Evolutionary conservation across 2,888 invertebrate genomes (phyloP).

Genomic region (Zhuqinia jingwanae): DNA sequence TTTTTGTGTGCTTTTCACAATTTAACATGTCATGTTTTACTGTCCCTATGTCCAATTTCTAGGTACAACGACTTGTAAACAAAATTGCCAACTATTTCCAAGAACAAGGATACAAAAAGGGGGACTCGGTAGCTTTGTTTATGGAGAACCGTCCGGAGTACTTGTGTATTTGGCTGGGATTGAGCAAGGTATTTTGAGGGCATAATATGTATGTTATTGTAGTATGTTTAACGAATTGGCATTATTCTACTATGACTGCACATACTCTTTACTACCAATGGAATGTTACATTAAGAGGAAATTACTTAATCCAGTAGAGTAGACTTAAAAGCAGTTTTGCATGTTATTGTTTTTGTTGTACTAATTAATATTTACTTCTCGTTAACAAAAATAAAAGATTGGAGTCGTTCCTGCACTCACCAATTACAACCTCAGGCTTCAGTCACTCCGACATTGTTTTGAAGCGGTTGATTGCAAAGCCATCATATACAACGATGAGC

Average conservation of each 20-base stretch:
- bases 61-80: conserved; percentile 15
- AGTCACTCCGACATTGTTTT: conserved; percentile 93
- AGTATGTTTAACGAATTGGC: too few relatives aligned
- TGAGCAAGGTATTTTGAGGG: conserved; percentile 23
- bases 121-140: conserved; percentile 34
- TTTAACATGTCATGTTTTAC: too few relatives aligned
- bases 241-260: too few relatives aligned
- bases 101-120: conserved; percentile 35
- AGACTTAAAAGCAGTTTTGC: background rate
- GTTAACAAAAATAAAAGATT: too few relatives aligned
- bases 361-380: too few relatives aligned
- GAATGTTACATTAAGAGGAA: background rate
- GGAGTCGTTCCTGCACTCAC: conserved; percentile 92
- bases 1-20: too few relatives aligned
- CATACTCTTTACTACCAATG: background rate
- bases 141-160: conserved; percentile 48
- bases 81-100: conserved; percentile 43
- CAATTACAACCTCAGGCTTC: conserved; percentile 94
- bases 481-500: conserved; percentile 89
- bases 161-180: conserved; percentile 42
- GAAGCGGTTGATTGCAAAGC: conserved; percentile 90
- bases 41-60: too few relatives aligned
- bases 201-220: background rate
- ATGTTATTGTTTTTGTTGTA: background rate
- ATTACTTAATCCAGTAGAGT: background rate